A percentile compares a stretch with the other conserved stretches of the same genome.
These are phyloP conservation scores for Eristalis tenax DNA, from an alignment of 2,888 invertebrate species.

Conservation along the genomic window DNA sequence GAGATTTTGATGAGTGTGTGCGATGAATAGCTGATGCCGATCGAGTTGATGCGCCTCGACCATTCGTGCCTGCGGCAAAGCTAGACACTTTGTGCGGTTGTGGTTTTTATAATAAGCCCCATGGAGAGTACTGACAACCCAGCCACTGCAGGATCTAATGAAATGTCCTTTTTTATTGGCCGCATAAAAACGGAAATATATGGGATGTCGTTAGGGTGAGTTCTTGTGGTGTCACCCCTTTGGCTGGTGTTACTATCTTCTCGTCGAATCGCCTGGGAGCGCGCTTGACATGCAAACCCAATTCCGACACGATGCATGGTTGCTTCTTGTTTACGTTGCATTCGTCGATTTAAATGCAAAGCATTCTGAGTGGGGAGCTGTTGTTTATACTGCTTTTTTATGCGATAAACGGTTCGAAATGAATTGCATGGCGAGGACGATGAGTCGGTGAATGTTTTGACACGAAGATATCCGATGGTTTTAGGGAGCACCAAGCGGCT, in stretches of 20 bases:
- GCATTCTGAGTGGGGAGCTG: not conserved
- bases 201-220: conserved; percentile 39
- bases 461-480: not conserved
- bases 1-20: conserved; percentile 78
- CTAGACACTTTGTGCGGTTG: not conserved
- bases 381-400: not conserved
- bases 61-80: not conserved
- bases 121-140: not conserved
- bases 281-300: conserved; percentile 1
- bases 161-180: conserved; percentile 63
- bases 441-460: not conserved
- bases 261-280: conserved; percentile 1
- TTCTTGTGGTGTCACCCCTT: conserved; percentile 38
- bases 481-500: not conserved
- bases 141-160: conserved; percentile 58
- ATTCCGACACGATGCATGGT: not conserved
- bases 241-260: conserved; percentile 1
- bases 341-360: not conserved
- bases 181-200: conserved; percentile 52
- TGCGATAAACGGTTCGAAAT: not conserved
- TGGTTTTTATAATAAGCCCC: not conserved
- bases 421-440: not conserved
- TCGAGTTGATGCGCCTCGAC: not conserved
- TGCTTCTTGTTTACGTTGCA: not conserved
- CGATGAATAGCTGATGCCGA: conserved; percentile 63